Evolutionary conservation across 2,888 invertebrate genomes (phyloP).

Genomic region (Bombyx huttoni): DNA sequence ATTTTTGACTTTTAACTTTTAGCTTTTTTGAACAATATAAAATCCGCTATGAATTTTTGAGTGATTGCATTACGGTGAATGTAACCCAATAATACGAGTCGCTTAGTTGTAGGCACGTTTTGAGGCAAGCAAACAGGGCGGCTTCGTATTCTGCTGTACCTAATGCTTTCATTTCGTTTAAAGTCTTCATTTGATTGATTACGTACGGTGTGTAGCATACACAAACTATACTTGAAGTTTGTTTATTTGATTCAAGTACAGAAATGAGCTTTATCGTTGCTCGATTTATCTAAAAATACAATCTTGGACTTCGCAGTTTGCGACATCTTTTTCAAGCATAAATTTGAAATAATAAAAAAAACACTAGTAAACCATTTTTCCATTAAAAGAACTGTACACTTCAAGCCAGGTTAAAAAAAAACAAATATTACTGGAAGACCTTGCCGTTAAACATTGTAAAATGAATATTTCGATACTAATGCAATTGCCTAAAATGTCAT

Average conservation of each 20-base stretch:
- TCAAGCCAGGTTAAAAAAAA: too few species aligned
- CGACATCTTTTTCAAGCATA: too few species aligned
- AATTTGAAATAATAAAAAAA: too few species aligned
- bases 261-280: background rate
- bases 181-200: background rate
- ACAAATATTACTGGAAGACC: too few species aligned
- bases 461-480: too few species aligned
- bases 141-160: background rate
- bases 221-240: background rate
- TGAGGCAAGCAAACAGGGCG: background rate
- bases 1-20: too few species aligned
- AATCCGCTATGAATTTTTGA: background rate
- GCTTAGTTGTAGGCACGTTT: slow-evolving; percentile 1
- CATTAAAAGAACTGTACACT: too few species aligned
- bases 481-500: too few species aligned
- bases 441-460: too few species aligned
- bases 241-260: background rate
- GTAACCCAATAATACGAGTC: slow-evolving; percentile 3
- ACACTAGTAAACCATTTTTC: too few species aligned
- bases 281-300: background rate
- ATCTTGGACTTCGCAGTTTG: too few species aligned
- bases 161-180: background rate
- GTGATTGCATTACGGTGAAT: background rate
- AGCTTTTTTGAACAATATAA: too few species aligned
- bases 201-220: background rate